Percentiles rank a stretch among this genome's conserved stretches.
phyloP scores from a whole-genome alignment of 2,888 invertebrate species.

The Athetis lepigone region DNA sequence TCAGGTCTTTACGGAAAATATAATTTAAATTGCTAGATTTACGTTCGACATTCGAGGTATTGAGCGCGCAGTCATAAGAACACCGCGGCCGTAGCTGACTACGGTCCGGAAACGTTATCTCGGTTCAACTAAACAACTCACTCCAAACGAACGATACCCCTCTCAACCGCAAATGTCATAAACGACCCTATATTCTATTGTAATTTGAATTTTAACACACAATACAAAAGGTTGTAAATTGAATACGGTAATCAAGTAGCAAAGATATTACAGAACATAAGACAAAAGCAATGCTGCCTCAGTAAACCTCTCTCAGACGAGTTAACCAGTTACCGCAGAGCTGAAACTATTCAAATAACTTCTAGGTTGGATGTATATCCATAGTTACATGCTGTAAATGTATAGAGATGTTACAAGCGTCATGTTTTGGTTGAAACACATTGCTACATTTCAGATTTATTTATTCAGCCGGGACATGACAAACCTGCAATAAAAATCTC shows the following conservation, averaged over 20 bases:
- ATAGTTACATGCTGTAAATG: conserved; percentile 22
- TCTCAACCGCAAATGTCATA: conserved; percentile 58
- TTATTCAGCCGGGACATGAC: conserved; percentile 51
- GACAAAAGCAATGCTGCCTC: conserved; percentile 73
- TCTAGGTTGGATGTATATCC: conserved; percentile 51
- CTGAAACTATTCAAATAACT: conserved; percentile 83
- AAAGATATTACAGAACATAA: conserved; percentile 53
- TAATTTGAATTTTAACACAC: conserved; percentile 60
- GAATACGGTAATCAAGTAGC: conserved; percentile 37
- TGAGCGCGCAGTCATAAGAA: conserved; percentile 72
- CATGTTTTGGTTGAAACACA: conserved; percentile 39
- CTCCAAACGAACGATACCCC: conserved; percentile 72
- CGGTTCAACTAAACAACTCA: conserved; percentile 86
- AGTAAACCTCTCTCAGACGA: conserved; percentile 79
- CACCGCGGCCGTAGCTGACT: conserved; percentile 75
- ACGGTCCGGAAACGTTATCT: conserved; percentile 83
- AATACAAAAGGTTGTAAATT: conserved; percentile 59
- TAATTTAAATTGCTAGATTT: conserved; percentile 28
- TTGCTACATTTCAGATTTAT: conserved; percentile 50
- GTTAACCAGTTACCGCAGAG: conserved; percentile 84
- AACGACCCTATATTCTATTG: conserved; percentile 30
- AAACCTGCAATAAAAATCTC: conserved; percentile 52
- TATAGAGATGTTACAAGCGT: conserved; percentile 19
- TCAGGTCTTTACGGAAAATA: not conserved
- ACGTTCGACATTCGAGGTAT: conserved; percentile 36